A percentile compares a stretch with the other conserved stretches of the same genome.
Evolutionary conservation across 2,113 vertebrate species (phyloP).

Genomic region (Phrynosoma blainvillii): DNA sequence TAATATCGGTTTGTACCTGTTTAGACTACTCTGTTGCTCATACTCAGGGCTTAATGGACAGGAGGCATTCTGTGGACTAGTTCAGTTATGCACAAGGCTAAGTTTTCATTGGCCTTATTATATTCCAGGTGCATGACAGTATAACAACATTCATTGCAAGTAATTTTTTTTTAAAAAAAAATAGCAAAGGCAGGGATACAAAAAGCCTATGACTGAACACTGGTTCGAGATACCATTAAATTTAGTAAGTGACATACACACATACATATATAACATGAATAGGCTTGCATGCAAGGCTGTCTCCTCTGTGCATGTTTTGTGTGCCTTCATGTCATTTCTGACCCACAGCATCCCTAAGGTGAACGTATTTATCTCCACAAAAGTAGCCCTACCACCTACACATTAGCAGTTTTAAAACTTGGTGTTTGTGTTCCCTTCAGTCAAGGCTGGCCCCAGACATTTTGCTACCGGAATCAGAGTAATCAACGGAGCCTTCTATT

Average conservation of each 20-base stretch:
- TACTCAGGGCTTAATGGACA: background rate
- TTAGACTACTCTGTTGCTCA: background rate
- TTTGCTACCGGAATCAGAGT: background rate
- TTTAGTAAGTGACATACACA: background rate
- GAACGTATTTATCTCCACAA: no score
- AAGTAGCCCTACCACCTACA: no score
- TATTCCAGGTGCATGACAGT: background rate
- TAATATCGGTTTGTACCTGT: background rate
- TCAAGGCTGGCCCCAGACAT: background rate
- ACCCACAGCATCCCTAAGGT: no score
- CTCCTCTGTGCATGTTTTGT: no score
- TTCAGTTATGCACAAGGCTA: background rate
- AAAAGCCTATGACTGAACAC: background rate
- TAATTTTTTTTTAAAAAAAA: background rate
- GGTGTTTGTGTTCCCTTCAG: background rate
- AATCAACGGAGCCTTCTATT: background rate
- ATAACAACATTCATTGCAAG: background rate
- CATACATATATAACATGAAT: no score
- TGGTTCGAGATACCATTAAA: background rate
- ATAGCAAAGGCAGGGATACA: background rate
- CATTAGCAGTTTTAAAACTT: no score
- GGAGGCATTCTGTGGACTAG: constrained; percentile 1
- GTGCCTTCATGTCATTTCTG: no score
- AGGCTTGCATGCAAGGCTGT: no score
- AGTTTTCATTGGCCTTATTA: background rate